Conservation (phyloP, 2,113 vertebrate species). For the Bambusicola thoracicus region DNA sequence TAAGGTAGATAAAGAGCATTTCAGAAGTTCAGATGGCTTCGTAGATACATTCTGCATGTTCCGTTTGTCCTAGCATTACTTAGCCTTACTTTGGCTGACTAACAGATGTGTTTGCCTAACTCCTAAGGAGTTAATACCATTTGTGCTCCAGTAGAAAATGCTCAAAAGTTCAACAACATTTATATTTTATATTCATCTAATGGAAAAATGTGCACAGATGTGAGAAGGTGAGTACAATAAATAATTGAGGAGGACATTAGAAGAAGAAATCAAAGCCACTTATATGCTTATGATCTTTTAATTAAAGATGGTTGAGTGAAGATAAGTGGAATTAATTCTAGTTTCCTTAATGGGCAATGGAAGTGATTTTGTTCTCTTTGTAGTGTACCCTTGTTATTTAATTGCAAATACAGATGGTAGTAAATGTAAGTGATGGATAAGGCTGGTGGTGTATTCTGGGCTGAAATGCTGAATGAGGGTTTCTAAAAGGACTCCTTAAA, state of each 20-base stretch:
- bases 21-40: neutral
- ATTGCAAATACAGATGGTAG: slow-evolving; percentile 9
- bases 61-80: neutral
- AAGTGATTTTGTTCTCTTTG: slow-evolving; percentile 46
- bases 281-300: slow-evolving; percentile 55
- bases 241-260: slow-evolving; percentile 39
- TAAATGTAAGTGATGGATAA: neutral
- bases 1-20: neutral
- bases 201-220: slow-evolving; percentile 26
- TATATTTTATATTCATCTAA: slow-evolving; percentile 16
- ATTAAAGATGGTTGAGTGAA: slow-evolving; percentile 33
- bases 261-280: slow-evolving; percentile 52
- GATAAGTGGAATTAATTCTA: slow-evolving; percentile 48
- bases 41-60: neutral
- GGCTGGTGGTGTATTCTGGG: neutral
- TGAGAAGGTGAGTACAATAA: slow-evolving; percentile 37
- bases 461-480: neutral
- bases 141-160: neutral
- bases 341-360: slow-evolving; percentile 25
- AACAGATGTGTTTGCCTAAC: neutral
- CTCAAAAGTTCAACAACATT: slow-evolving; percentile 12
- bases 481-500: neutral
- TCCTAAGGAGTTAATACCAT: slow-evolving; percentile 19
- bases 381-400: slow-evolving; percentile 2
- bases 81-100: neutral